These are phyloP conservation scores for Steinernema carpocapsae DNA, from an alignment of 2,888 invertebrate species.

Conservation along the genomic window DNA sequence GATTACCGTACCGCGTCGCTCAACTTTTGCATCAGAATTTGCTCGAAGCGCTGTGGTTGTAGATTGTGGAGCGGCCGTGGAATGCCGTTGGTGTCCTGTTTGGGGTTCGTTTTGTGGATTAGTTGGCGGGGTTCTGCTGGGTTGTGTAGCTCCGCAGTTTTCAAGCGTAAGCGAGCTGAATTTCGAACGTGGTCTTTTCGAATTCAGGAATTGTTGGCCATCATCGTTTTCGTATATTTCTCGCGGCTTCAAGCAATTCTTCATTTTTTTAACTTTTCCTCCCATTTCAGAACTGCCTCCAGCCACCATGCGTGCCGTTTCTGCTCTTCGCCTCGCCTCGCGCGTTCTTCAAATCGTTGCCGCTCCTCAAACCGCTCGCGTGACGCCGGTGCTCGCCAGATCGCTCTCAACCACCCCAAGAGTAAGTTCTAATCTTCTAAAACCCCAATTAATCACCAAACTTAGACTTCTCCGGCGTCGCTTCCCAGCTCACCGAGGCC, in stretches of 20 bases:
- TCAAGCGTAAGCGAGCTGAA: no score
- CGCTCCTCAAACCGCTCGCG: neutral
- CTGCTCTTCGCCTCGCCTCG: conserved; percentile 7
- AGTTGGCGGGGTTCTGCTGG: no score
- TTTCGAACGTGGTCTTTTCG: no score
- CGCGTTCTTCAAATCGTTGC: conserved; percentile 3
- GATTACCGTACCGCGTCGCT: neutral
- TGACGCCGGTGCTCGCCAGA: neutral
- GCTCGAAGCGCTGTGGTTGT: neutral
- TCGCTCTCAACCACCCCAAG: neutral
- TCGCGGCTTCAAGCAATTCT: no score
- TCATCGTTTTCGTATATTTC: no score
- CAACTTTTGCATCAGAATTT: neutral
- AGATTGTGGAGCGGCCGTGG: no score
- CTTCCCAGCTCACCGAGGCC: conserved; percentile 79
- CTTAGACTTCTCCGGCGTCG: conserved; percentile 46
- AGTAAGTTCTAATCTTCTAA: neutral
- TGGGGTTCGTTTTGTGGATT: no score
- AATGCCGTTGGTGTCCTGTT: no score
- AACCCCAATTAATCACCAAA: neutral
- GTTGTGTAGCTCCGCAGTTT: no score
- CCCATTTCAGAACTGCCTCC: neutral
- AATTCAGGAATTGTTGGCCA: no score
- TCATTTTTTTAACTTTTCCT: no score
- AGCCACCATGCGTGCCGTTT: neutral